Percentiles rank a stretch among this genome's conserved stretches.
Conservation (phyloP, 2,113 vertebrate genomes). For the Anarhynchus alexandrinus region DNA sequence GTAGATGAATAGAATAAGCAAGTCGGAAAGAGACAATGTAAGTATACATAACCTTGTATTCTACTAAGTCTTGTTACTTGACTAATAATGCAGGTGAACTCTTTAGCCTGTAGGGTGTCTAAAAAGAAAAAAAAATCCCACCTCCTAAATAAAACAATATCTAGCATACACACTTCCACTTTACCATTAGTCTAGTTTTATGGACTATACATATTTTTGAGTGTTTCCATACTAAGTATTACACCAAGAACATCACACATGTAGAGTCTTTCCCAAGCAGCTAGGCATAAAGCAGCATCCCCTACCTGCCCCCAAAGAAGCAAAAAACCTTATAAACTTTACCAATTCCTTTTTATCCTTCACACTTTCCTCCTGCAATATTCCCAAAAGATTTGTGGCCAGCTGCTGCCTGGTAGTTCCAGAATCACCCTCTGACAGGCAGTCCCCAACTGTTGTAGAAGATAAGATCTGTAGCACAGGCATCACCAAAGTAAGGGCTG, state of each 20-base stretch:
- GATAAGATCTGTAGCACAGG: slow-evolving; percentile 89
- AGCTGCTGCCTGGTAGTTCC: slow-evolving; percentile 76
- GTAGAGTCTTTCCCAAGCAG: background rate
- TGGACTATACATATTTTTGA: background rate
- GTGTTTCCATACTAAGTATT: rapidly evolving
- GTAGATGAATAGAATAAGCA: background rate
- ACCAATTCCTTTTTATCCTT: slow-evolving; percentile 47
- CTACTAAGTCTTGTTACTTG: background rate
- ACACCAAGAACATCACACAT: background rate
- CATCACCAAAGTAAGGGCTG: slow-evolving; percentile 78
- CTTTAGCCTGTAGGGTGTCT: rapidly evolving
- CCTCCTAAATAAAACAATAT: background rate
- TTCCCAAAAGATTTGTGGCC: slow-evolving; percentile 75
- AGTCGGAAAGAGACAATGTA: background rate
- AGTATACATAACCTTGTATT: background rate
- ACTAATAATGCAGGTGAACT: background rate
- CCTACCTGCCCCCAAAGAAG: background rate
- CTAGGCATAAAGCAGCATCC: background rate
- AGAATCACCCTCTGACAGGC: slow-evolving; percentile 67
- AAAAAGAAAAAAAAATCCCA: background rate
- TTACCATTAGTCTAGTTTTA: background rate
- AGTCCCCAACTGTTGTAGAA: slow-evolving; percentile 77
- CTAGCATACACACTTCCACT: background rate
- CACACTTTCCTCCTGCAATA: slow-evolving; percentile 57
- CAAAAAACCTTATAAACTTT: background rate